Conservation (phyloP, 2,797 vertebrate species). For the Typhlichthys subterraneus region DNA sequence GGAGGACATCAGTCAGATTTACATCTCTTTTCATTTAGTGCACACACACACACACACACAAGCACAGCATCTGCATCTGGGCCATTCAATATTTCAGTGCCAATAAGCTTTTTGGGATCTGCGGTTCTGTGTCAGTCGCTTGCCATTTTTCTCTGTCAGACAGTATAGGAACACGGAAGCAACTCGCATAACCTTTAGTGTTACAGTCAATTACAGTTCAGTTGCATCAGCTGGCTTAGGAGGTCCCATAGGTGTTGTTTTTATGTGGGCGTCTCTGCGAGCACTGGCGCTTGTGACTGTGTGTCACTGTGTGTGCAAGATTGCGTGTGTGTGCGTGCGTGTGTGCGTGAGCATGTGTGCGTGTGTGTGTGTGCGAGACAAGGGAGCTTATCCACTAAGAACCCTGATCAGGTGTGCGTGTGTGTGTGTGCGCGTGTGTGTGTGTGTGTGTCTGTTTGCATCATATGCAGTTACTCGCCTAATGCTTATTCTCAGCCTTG, state of each 20-base stretch:
- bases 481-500: conserved; percentile 49
- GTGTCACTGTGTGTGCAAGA: conserved; percentile 7
- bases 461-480: too few species aligned
- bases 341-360: neutral
- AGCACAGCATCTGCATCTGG: conserved; percentile 23
- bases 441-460: conserved; percentile 27
- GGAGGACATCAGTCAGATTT: conserved; percentile 75
- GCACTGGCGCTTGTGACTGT: conserved; percentile 34
- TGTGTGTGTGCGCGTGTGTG: neutral
- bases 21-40: conserved; percentile 77
- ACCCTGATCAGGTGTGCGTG: neutral
- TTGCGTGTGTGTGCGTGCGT: neutral
- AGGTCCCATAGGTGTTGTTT: conserved; percentile 64
- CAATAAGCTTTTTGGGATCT: conserved; percentile 60
- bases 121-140: conserved; percentile 52
- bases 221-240: conserved; percentile 80
- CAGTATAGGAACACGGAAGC: conserved; percentile 36
- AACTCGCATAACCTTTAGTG: conserved; percentile 73
- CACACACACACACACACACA: conserved; percentile 33
- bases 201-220: conserved; percentile 81
- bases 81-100: conserved; percentile 58
- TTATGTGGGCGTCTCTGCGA: conserved; percentile 3
- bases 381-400: too few species aligned
- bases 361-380: neutral
- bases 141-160: conserved; percentile 27